Conservation (phyloP, 2,113 vertebrate species). For the Cyprichromis sp. region DNA sequence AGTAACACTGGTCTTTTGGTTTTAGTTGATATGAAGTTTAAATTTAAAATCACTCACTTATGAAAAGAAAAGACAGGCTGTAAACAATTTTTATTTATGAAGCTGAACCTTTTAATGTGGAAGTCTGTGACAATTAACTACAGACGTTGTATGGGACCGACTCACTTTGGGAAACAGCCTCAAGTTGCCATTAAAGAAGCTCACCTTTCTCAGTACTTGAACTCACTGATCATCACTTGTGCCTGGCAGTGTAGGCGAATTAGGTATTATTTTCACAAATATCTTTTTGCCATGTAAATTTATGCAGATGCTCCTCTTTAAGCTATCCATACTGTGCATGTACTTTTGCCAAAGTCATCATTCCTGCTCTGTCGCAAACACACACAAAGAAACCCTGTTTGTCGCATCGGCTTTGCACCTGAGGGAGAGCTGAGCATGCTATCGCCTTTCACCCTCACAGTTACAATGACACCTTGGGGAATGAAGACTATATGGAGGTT, state of each 20-base stretch:
- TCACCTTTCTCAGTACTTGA: neutral
- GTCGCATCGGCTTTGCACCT: constrained; percentile 11
- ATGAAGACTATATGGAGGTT: neutral
- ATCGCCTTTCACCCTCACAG: constrained; percentile 33
- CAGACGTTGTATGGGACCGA: neutral
- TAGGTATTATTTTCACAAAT: neutral
- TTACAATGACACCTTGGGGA: constrained; percentile 18
- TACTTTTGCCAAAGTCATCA: neutral
- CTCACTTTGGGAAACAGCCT: neutral
- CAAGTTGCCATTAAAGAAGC: neutral
- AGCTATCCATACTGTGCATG: neutral
- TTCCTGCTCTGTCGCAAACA: neutral
- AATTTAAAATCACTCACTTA: neutral
- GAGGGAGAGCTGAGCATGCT: neutral
- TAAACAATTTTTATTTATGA: neutral
- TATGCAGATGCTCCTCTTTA: neutral
- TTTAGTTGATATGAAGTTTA: neutral
- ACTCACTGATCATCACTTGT: neutral
- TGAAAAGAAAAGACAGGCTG: neutral
- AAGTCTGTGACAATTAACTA: neutral
- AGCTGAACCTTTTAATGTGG: neutral
- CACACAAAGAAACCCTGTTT: neutral
- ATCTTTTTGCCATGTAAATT: neutral
- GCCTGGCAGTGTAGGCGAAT: neutral
- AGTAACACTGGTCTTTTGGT: neutral